A percentile compares a stretch with the other conserved stretches of the same genome.
Conservation (phyloP, 30 jellyfish, hydroid and myxozoan genomes). For the Aurelia sp. region DNA sequence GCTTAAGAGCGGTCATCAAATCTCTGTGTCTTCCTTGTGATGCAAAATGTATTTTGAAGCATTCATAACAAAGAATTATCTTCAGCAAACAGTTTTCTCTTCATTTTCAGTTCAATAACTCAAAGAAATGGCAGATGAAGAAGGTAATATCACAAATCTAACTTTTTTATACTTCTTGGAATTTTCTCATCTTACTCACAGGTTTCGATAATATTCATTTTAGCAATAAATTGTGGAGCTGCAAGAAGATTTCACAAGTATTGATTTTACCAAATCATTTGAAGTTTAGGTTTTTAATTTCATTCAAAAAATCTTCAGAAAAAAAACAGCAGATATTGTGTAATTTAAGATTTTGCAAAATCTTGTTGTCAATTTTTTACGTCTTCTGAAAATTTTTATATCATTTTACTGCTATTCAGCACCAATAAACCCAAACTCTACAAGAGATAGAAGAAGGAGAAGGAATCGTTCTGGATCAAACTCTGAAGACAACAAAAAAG, state of each 20-base stretch:
- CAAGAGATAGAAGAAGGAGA: slow-evolving; percentile 59
- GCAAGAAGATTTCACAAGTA: background rate
- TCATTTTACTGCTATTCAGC: background rate
- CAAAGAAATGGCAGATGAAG: slow-evolving; percentile 24
- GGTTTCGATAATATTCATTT: too few species aligned
- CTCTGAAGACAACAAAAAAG: slow-evolving; percentile 54
- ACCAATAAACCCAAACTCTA: slow-evolving; percentile 34
- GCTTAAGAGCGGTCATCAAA: too few species aligned
- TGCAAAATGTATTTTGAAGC: too few species aligned
- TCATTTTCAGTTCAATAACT: background rate
- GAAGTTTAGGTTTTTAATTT: background rate
- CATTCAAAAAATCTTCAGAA: too few species aligned
- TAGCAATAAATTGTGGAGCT: background rate
- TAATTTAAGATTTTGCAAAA: too few species aligned
- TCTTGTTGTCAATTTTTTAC: too few species aligned
- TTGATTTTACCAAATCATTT: background rate
- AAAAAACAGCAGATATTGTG: too few species aligned
- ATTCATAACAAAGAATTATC: too few species aligned
- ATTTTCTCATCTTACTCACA: too few species aligned
- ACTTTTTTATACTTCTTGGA: background rate
- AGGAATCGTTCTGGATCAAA: slow-evolving; percentile 30
- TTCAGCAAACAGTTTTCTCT: background rate
- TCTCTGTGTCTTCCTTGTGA: too few species aligned
- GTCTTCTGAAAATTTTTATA: background rate
- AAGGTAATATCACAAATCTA: background rate